A percentile compares a stretch with the other conserved stretches of the same genome.
Conservation (phyloP, 2,113 vertebrate genomes). For the Zosterops hypoxanthus region DNA sequence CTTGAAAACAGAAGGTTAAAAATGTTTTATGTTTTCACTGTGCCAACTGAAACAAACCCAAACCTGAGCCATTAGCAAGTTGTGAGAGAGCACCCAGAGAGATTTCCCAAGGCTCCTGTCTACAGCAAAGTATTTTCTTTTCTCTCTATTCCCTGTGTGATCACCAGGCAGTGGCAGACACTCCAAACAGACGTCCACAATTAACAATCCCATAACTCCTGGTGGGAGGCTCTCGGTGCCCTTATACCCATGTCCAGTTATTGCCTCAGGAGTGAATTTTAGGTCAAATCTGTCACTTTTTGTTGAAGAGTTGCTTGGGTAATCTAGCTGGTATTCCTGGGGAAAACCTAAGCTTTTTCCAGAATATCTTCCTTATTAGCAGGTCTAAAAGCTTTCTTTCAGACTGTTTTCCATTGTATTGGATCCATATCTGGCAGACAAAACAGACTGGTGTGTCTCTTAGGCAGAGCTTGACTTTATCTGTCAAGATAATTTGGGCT, state of each 20-base stretch:
- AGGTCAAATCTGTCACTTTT: not conserved
- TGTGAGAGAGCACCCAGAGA: not conserved
- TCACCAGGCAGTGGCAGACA: not conserved
- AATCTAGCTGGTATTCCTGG: not conserved
- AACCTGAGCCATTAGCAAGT: not conserved
- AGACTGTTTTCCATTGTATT: not conserved
- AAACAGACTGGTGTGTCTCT: not conserved
- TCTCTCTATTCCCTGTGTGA: not conserved
- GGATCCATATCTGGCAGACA: not conserved
- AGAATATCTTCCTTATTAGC: not conserved
- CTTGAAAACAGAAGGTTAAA: not conserved
- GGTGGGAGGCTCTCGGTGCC: not conserved
- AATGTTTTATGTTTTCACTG: not conserved
- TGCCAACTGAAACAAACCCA: constrained; percentile 26
- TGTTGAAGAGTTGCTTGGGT: not conserved
- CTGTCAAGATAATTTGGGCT: not conserved
- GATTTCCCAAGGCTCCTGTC: constrained; percentile 17
- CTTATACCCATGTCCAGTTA: not conserved
- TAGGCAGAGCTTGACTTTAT: constrained; percentile 1
- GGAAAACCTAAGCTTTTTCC: not conserved
- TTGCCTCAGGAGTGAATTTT: not conserved
- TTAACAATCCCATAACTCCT: not conserved
- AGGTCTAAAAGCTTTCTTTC: not conserved
- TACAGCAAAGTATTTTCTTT: constrained; percentile 11
- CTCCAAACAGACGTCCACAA: not conserved